Base-by-base conservation (phyloP, 2,888 invertebrate genomes). In the Cartodere bifasciata region DNA sequence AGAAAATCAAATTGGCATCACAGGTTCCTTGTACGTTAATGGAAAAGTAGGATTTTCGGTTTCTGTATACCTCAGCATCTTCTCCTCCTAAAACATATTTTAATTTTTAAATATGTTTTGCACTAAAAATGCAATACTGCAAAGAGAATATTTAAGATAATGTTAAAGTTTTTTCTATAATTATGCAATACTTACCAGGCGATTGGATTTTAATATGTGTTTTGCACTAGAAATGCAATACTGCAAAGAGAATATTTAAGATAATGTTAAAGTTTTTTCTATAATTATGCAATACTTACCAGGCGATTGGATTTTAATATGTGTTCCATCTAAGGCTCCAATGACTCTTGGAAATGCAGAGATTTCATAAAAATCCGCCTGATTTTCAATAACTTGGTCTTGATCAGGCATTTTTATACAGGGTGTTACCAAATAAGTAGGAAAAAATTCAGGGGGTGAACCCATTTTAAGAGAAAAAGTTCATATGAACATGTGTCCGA, bases 1-100 rank as follows among this genome's bases (percentile, higher is more conserved):
- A 22, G 14, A 50, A 38, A 30, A 37, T 39, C 20, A 49, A 26
- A 15, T 38, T 23, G 7, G 42, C 33, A 37, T 47, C 37, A 16
- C 36, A 41, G 7, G 46, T 34, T 4, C 35, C 38, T 32, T 50
- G 48, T 12, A 49, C 45, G 33, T 51, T 51, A 1, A 49, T 16
- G 10, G 46, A 48, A 40, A 49, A 50, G 25, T 35, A 45, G 2
- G 41, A 41, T 36, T 48, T 50, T 15, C 44, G 29, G 31, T 50
- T 49, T 25, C 45, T 15, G 25, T 39, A 48, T 10, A 40, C 28
- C 36, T 50, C 47, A 21, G 43, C 42, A 34, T 46, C 32, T 9
- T 45, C 35, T 27, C 45, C 44, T 11, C 38, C 40, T 39, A 9
- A 20, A 20, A 20, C 20, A 20, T 20, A n/a, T n/a, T n/a, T n/a